Base-by-base conservation (phyloP, 2,797 vertebrate genomes). In the Otolemur crassicaudatus region DNA sequence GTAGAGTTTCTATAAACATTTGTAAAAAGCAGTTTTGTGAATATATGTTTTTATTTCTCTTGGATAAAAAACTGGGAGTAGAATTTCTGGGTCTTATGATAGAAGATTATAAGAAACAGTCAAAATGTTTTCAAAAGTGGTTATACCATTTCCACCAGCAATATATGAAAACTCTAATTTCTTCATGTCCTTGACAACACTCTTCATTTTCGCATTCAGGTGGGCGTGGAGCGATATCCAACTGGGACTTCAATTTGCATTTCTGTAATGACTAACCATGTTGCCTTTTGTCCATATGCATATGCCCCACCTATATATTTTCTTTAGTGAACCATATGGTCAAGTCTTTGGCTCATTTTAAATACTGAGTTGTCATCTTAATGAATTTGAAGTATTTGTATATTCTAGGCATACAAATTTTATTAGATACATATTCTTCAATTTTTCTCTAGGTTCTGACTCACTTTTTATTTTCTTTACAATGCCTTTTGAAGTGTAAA, bases 141-240 rank as follows among this genome's bases (percentile, higher is more conserved):
- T 22, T 4, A 2, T 27, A 7, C 31, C 19, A 1, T 8, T 23
- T 27, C 81, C 20, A 3, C 56, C 19, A 6, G 58, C 13, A 29
- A 25, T 6, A 0, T 19, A 2, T 1, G 29, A 17, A 14, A 9
- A 34, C 34, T 10, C 76, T 46, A 0, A 14, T 9, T 22, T 31
- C 27, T 34, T n/a, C 29, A 1, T 3, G 10, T 25, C 22, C n/a
- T 49, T 14, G 53, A 72, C 29, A 14, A 12, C 2, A n/a, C 60
- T 11, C 58, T 73, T 19, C 16, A 5, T 80, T 25, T 5, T 37
- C 27, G 56, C 37, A 0, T 70, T 43, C 34, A 7, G 1, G 63
- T 20, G 76, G n/a, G 56, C 20, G 53, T 73, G 77, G 1, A 3
- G 34, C 7, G 37, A 31, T 1, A 7, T 4, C 3, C n/a, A 60